Base-by-base conservation (phyloP, 2,888 invertebrate species). In the Isoperla grammatica region DNA sequence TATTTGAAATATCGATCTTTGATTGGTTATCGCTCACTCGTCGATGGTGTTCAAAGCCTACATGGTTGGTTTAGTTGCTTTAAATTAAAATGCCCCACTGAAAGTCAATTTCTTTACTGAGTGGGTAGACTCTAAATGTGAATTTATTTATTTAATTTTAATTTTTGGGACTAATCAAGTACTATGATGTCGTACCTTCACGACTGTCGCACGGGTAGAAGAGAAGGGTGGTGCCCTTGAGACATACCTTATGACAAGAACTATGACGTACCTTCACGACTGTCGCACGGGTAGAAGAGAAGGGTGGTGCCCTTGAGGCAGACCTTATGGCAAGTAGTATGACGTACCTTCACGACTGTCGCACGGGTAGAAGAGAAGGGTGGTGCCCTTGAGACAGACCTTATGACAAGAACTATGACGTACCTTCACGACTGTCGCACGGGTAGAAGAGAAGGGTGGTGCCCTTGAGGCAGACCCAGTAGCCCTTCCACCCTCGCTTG, bases 391-490 rank as follows among this genome's bases (percentile, higher is more conserved):
- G 69, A 98, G 81, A 76, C 95, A 96, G 57, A 97, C 96, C 96
- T n/a, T n/a, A n/a, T n/a, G n/a, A n/a, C n/a, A n/a, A n/a, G n/a
- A n/a, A n/a, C n/a, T n/a, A 29, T 29, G 8, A 29, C 4, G 29
- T 29, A 29, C 29, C 29, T 74, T 94, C 94, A 65, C 93, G 86
- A 45, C 92, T 92, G 75, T 95, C 94, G 76, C 94, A 95, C 2
- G 94, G 94, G 77, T 96, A 96, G 79, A 97, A 97, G 61, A 96
- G 84, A 61, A 97, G 80, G 49, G 95, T 95, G 62, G 95, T 96
- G 68, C 97, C 97, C 76, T 96, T 97, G 69, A 98, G 81, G 76
- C 95, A 96, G 57, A 97, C 96, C 96, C 96, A 97, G 76, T 97
- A 97, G 65, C 95, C 95, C 77, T 96, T 96, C 97, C 97, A 98